Evolutionary conservation across 2,797 vertebrate genomes (phyloP), one percentile per base, ranked within the genome.

Genomic region (Urocyon cinereoargenteus): DNA sequence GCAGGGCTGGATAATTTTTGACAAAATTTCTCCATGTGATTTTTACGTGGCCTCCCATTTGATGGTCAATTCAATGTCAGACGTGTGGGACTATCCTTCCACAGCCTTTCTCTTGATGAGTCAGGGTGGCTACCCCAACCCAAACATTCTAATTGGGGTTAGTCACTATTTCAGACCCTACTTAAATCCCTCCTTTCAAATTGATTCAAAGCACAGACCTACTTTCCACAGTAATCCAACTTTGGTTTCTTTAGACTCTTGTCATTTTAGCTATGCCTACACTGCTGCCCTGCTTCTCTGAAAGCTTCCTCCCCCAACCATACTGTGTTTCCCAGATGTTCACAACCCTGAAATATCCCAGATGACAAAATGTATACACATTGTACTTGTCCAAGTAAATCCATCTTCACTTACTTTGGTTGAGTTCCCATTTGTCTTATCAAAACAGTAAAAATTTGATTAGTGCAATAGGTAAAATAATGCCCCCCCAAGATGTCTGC

Each of bases 371-470:
- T 93, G 62, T 75, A 62, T 55, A 87, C 68, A 93, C n/a, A 14
- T 24, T 77, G 40, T 83, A 86, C 86, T 86, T 93, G 84, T 93
- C 91, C 73, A 91, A 91, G 66, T 53, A 77, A 92, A 70, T 77
- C 51, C 34, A 55, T 66, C 81, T 94, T 93, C 66, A 36, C 86
- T 94, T 64, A 26, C 68, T 89, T 91, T 45, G 57, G 83, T 86
- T 89, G 96, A 75, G 66, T 73, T 94, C 49, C 68, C 90, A 86
- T 96, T 86, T 96, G 79, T 85, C 83, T 96, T 85, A 82, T 86
- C 53, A 49, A 22, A 95, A 75, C 18, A 83, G 70, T 73, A 94
- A 94, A 96, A 89, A 21, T 79, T 90, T 57, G 49, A 79, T 77
- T 94, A 15, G 15, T 61, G 24, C 85, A 40, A 61, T 93, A 49